Conservation (phyloP, 2,113 vertebrate genomes). For the Lamprologus speciosus region DNA sequence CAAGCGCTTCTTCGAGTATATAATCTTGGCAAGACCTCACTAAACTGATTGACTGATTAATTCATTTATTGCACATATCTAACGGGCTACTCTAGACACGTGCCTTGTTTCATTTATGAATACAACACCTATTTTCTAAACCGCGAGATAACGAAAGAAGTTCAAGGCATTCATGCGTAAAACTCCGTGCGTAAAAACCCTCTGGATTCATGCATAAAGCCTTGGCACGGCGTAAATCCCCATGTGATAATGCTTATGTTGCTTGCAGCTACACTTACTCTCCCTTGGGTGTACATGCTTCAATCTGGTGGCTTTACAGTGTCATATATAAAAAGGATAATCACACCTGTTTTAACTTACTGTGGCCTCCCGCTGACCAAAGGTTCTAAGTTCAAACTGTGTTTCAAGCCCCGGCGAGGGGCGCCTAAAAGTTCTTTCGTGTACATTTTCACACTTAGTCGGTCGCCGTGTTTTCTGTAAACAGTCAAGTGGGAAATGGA, state of each 20-base stretch:
- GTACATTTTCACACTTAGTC: background rate
- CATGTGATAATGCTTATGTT: constrained; percentile 33
- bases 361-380: constrained; percentile 67
- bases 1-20: background rate
- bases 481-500: background rate
- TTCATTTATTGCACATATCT: background rate
- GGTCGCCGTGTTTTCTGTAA: background rate
- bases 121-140: background rate
- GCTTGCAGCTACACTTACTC: background rate
- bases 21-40: constrained; percentile 12
- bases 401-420: constrained; percentile 28
- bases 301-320: background rate
- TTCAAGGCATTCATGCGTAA: constrained; percentile 23
- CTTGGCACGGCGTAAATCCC: constrained; percentile 16
- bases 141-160: background rate
- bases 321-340: background rate
- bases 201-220: constrained; percentile 24
- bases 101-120: background rate
- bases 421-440: constrained; percentile 21
- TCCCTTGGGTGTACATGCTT: background rate
- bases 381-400: constrained; percentile 82
- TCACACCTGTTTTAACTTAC: constrained; percentile 31
- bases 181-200: constrained; percentile 43
- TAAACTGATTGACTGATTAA: background rate
- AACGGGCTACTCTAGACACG: constrained; percentile 25